Percentiles rank a stretch among this genome's conserved stretches.
Conservation (phyloP, 2,797 vertebrate species). For the Ibycter americanus region DNA sequence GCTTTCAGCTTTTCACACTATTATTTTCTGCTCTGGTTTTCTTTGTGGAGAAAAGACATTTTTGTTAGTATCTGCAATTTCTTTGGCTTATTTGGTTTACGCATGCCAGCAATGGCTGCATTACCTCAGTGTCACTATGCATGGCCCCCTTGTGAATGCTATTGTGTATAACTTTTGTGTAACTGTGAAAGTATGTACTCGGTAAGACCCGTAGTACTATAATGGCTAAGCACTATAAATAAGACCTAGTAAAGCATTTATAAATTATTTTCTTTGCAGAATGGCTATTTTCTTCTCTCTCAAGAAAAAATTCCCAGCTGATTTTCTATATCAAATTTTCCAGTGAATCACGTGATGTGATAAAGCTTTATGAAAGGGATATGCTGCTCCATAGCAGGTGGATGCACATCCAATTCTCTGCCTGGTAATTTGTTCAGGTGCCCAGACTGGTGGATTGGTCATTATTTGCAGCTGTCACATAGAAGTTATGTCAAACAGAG, state of each 20-base stretch:
- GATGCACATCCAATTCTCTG: neutral
- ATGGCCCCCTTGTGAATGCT: neutral
- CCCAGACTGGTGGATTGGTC: neutral
- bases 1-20: neutral
- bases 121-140: neutral
- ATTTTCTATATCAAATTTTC: neutral
- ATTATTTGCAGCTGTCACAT: neutral
- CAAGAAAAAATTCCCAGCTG: neutral
- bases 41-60: neutral
- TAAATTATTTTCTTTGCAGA: neutral
- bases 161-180: neutral
- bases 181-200: neutral
- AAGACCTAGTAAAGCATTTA: neutral
- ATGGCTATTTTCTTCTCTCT: neutral
- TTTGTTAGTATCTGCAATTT: neutral
- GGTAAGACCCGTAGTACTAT: neutral
- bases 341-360: neutral
- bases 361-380: neutral
- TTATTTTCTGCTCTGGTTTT: neutral
- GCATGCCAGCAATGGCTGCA: neutral
- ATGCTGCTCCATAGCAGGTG: neutral
- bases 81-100: neutral
- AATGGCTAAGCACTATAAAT: neutral
- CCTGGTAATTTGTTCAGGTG: neutral
- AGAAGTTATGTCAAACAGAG: neutral